A percentile compares a stretch with the other conserved stretches of the same genome.
Evolutionary conservation across 2,113 vertebrate species (phyloP).

Genomic region (Paramisgurnus dabryanus): DNA sequence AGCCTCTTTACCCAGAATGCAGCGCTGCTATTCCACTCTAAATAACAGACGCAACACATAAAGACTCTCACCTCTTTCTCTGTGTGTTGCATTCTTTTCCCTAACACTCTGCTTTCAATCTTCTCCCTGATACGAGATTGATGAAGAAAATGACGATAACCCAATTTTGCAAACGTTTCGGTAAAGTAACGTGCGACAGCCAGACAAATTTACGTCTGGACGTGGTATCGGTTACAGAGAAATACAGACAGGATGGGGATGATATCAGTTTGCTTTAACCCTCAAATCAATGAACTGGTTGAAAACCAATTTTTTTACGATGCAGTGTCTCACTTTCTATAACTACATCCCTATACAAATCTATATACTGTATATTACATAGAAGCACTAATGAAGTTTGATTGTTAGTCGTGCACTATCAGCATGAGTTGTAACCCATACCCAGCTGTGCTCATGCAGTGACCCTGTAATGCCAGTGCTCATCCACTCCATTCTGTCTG

Average conservation of each 20-base stretch:
- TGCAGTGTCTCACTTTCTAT: conserved; percentile 52
- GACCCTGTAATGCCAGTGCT: conserved; percentile 74
- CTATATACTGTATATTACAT: conserved; percentile 82
- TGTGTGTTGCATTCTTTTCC: conserved; percentile 46
- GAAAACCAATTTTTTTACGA: conserved; percentile 18
- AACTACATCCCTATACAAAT: conserved; percentile 64
- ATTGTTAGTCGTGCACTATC: conserved; percentile 81
- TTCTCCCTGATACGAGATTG: conserved; percentile 26
- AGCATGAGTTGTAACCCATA: conserved; percentile 82
- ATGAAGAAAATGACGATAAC: conserved; percentile 9
- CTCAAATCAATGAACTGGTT: conserved; percentile 51
- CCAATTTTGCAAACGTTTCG: conserved; percentile 21
- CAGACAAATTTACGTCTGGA: neutral
- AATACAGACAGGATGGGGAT: conserved; percentile 40
- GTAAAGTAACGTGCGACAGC: conserved; percentile 13
- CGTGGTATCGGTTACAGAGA: conserved; percentile 3
- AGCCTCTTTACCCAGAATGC: conserved; percentile 33
- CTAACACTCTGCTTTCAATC: conserved; percentile 48
- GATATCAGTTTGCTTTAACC: conserved; percentile 50
- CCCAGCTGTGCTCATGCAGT: conserved; percentile 70
- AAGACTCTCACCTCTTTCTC: conserved; percentile 43
- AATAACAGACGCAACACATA: conserved; percentile 9
- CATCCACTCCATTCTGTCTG: conserved; percentile 73
- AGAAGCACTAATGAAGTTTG: conserved; percentile 76
- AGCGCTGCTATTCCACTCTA: conserved; percentile 34